Evolutionary conservation across 2,888 invertebrate species (phyloP).

Genomic region (Acleris sparsana): DNA sequence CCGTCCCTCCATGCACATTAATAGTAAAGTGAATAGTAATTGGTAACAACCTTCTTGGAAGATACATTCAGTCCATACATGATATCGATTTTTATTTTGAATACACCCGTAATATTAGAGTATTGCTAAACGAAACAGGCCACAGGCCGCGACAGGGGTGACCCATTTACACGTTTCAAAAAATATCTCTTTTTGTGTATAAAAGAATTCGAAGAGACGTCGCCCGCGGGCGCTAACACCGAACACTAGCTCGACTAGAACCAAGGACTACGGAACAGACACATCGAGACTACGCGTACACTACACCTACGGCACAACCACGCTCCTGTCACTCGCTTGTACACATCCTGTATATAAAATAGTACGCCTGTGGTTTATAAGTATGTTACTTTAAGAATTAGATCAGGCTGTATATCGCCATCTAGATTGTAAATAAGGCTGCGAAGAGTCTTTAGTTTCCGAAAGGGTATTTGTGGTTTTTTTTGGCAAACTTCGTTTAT

Average conservation of each 20-base stretch:
- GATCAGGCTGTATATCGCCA: no score
- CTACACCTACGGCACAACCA: conserved; percentile 20
- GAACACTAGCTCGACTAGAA: conserved; percentile 33
- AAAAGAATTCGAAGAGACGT: conserved; percentile 54
- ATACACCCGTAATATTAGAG: conserved; percentile 54
- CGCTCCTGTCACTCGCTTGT: background rate
- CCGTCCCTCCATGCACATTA: conserved; percentile 7
- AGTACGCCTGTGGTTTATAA: no score
- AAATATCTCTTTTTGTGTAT: conserved; percentile 73
- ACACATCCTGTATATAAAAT: no score
- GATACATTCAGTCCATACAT: conserved; percentile 34
- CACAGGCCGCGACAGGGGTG: background rate
- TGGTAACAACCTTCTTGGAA: conserved; percentile 35
- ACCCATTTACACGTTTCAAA: conserved; percentile 72
- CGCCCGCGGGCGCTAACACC: conserved; percentile 14
- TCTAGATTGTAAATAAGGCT: no score
- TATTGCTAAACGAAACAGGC: conserved; percentile 54
- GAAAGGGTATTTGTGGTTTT: no score
- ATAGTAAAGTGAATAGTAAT: conserved; percentile 10
- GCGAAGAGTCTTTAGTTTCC: no score
- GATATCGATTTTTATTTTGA: conserved; percentile 57
- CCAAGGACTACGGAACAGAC: conserved; percentile 23
- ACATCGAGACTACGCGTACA: conserved; percentile 15
- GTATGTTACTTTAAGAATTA: no score
- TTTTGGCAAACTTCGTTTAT: no score